Percentiles rank a stretch among this genome's conserved stretches.
Conservation (phyloP, 2,888 invertebrate species). For the Melanostoma mellinum region DNA sequence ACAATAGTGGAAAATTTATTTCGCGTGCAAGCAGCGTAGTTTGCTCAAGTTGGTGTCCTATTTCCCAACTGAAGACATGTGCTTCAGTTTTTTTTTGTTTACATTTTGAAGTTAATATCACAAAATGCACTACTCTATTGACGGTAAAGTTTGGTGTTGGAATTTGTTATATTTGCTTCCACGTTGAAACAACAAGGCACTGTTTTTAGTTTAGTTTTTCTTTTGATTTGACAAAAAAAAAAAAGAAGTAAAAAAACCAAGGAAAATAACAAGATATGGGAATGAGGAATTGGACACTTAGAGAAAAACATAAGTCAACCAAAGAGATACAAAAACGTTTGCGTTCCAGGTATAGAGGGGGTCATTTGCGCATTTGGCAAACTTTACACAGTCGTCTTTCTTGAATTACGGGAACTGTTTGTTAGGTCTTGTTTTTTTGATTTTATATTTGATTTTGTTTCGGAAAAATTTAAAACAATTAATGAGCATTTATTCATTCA, state of each 20-base stretch:
- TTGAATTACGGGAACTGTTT: constrained; percentile 15
- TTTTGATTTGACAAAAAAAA: not conserved
- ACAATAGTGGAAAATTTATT: constrained; percentile 14
- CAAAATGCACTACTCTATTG: constrained; percentile 15
- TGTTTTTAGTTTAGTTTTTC: not conserved
- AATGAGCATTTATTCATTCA: too few relatives aligned
- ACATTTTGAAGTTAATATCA: constrained; percentile 15
- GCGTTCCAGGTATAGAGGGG: not conserved
- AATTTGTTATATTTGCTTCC: constrained; percentile 26
- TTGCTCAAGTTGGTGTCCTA: constrained; percentile 17
- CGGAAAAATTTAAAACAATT: too few relatives aligned
- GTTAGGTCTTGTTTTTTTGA: not conserved
- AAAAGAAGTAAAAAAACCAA: constrained; percentile 2
- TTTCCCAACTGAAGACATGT: constrained; percentile 26
- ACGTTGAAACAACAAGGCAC: constrained; percentile 14
- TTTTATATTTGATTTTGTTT: constrained; percentile 6
- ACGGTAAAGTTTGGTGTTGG: constrained; percentile 11
- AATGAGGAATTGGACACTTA: constrained; percentile 67
- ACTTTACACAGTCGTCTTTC: constrained; percentile 12
- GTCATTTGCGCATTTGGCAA: constrained; percentile 11
- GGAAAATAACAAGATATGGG: constrained; percentile 39
- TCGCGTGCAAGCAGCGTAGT: not conserved
- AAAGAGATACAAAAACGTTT: constrained; percentile 13
- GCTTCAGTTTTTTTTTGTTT: constrained; percentile 15
- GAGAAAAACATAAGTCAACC: constrained; percentile 42